Conservation (phyloP, 2,113 vertebrate genomes). For the Petroica traversi region DNA sequence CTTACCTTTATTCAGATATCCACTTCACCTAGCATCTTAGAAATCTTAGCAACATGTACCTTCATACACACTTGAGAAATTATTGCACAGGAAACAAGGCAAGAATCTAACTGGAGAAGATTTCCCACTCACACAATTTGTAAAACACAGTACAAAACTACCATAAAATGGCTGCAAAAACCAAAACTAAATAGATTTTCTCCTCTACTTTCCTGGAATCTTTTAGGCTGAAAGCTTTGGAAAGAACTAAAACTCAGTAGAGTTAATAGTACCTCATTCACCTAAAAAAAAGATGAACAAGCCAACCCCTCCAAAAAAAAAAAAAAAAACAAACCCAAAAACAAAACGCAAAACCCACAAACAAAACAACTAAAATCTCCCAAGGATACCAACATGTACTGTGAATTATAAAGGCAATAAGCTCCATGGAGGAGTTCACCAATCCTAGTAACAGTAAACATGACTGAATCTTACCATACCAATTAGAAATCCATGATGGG, state of each 20-base stretch:
- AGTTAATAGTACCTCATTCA: background rate
- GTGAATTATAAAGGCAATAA: background rate
- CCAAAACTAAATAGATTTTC: background rate
- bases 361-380: background rate
- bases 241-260: background rate
- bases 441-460: background rate
- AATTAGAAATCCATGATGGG: background rate
- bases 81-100: background rate
- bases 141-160: background rate
- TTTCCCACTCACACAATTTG: background rate
- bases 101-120: background rate
- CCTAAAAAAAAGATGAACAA: background rate
- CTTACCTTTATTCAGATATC: slow-evolving; percentile 7
- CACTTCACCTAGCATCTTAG: background rate
- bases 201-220: background rate
- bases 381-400: background rate
- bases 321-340: background rate
- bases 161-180: background rate
- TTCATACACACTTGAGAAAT: background rate
- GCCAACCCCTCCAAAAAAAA: background rate
- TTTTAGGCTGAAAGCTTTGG: background rate
- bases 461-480: background rate
- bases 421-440: background rate
- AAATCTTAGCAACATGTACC: background rate
- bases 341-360: background rate